Evolutionary conservation across 2,113 vertebrate genomes (phyloP).

Genomic region (Dicaeum eximium): DNA sequence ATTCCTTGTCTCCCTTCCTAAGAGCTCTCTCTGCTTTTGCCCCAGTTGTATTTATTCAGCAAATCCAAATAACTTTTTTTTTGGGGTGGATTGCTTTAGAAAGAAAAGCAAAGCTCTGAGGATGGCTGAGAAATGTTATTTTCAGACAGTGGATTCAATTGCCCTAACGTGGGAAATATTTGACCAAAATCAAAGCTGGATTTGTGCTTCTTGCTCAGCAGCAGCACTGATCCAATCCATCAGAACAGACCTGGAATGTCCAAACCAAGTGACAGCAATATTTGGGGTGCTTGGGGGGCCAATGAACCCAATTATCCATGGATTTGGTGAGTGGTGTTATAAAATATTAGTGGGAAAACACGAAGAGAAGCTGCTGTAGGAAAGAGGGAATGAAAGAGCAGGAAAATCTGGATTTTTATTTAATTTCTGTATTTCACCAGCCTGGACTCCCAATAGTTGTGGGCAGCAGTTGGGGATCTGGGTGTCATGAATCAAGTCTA

Average conservation of each 20-base stretch:
- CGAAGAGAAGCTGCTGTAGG: not conserved
- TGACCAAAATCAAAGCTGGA: not conserved
- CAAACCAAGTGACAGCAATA: not conserved
- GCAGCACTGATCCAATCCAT: not conserved
- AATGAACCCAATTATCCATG: not conserved
- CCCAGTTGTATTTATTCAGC: not conserved
- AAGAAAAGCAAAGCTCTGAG: not conserved
- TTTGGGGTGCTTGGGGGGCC: not conserved
- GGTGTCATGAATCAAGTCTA: not conserved
- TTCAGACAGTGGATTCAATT: not conserved
- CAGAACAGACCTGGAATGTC: not conserved
- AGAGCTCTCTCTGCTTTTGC: not conserved
- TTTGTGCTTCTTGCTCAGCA: not conserved
- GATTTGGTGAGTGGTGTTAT: accelerated
- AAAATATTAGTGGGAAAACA: not conserved
- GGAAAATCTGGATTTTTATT: not conserved
- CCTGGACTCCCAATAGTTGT: not conserved
- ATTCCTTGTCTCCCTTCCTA: not conserved
- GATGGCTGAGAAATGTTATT: not conserved
- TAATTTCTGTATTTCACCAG: not conserved
- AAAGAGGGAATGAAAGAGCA: not conserved
- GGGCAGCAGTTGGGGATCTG: not conserved
- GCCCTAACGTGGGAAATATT: not conserved
- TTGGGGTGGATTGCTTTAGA: not conserved
- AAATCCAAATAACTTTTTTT: not conserved